Percentiles rank a stretch among this genome's conserved stretches.
Evolutionary conservation across 2,113 vertebrate species (phyloP).

Genomic region (Cettia cetti): DNA sequence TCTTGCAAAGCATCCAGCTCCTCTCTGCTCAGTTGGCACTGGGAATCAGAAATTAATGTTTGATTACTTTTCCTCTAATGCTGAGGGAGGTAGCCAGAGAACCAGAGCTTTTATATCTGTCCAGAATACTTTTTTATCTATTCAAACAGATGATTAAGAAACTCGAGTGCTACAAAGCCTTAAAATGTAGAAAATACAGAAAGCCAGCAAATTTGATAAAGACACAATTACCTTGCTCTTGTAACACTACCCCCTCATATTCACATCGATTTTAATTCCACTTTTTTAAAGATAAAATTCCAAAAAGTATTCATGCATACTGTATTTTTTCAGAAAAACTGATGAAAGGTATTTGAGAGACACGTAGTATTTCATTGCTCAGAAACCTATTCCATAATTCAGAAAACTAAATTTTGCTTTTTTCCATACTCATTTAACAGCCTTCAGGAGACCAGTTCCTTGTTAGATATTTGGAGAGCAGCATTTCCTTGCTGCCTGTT

Average conservation of each 20-base stretch:
- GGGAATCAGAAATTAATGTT: neutral
- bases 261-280: slow-evolving; percentile 21
- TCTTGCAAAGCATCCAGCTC: neutral
- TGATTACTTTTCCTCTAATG: neutral
- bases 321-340: neutral
- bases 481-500: neutral
- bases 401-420: slow-evolving; percentile 20
- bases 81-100: neutral
- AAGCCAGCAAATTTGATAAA: slow-evolving; percentile 31
- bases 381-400: neutral
- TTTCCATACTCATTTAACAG: neutral
- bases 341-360: neutral
- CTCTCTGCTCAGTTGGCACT: neutral
- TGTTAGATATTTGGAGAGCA: neutral
- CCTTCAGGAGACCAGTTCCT: neutral
- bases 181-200: slow-evolving; percentile 24
- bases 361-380: neutral
- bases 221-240: slow-evolving; percentile 40
- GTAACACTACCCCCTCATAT: neutral
- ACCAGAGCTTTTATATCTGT: neutral
- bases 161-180: slow-evolving; percentile 36
- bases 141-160: slow-evolving; percentile 30
- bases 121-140: slow-evolving; percentile 16
- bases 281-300: slow-evolving; percentile 48
- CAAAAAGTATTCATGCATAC: slow-evolving; percentile 34